phyloP scores from a whole-genome alignment of 2,113 vertebrate species.

The Lagopus leucura region DNA sequence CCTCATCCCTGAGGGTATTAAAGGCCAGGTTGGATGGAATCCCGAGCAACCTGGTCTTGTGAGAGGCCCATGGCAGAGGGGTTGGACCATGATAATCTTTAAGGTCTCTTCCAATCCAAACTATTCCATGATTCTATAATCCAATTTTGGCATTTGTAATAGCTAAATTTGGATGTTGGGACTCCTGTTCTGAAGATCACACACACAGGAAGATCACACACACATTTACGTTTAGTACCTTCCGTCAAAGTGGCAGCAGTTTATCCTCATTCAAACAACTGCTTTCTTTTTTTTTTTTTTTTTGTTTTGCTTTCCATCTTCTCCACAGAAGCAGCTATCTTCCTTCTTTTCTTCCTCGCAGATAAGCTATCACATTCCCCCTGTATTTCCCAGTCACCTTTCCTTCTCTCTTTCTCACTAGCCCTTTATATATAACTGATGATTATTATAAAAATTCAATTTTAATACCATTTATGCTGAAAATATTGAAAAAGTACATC shows the following conservation, averaged over 20 bases:
- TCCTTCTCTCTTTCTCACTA: not conserved
- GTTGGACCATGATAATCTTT: not conserved
- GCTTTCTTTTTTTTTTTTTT: not conserved
- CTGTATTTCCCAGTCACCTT: not conserved
- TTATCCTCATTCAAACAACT: not conserved
- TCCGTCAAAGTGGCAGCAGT: not conserved
- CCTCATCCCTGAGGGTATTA: not conserved
- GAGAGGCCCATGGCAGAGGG: not conserved
- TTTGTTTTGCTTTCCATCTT: not conserved
- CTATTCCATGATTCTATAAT: not conserved
- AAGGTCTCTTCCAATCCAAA: not conserved
- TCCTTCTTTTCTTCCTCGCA: not conserved
- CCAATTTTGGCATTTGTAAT: not conserved
- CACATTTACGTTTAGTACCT: fast-evolving
- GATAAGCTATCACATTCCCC: not conserved
- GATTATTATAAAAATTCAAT: not conserved
- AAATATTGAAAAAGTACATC: not conserved
- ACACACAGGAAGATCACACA: not conserved
- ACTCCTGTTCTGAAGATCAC: not conserved
- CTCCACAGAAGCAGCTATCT: not conserved
- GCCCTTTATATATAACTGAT: not conserved
- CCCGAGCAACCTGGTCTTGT: not conserved
- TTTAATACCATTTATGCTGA: fast-evolving
- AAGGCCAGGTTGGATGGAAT: not conserved
- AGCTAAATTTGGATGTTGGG: not conserved